These are phyloP conservation scores for Camponotus pennsylvanicus DNA, from an alignment of 1,140 invertebrate species.

Conservation along the genomic window DNA sequence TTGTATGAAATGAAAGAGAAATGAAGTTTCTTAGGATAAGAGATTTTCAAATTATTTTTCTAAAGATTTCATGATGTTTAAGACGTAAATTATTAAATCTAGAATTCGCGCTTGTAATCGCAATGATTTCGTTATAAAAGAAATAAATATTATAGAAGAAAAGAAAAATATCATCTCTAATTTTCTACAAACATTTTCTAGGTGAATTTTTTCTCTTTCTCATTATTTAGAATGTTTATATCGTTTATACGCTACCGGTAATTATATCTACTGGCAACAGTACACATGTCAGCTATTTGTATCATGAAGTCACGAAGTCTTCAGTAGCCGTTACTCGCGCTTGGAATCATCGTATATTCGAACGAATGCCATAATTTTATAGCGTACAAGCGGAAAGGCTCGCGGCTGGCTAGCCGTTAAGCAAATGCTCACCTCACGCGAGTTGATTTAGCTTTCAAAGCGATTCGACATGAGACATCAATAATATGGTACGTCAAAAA, in stretches of 20 bases:
- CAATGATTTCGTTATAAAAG: neutral
- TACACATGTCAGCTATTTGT: neutral
- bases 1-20: too few species aligned
- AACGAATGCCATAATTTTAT: slow-evolving; percentile 41
- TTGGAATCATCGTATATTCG: neutral
- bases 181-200: neutral
- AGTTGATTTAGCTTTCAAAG: slow-evolving; percentile 55
- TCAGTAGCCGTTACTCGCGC: slow-evolving; percentile 1
- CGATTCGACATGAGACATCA: slow-evolving; percentile 52
- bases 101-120: neutral
- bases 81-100: neutral
- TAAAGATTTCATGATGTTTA: neutral
- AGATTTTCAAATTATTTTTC: too few species aligned
- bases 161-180: neutral
- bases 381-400: neutral
- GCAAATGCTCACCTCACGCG: slow-evolving; percentile 30
- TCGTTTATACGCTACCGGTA: neutral
- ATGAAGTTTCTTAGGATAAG: too few species aligned
- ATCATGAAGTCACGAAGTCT: slow-evolving; percentile 4
- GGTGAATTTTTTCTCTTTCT: neutral
- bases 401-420: slow-evolving; percentile 22
- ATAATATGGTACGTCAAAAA: slow-evolving; percentile 59
- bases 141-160: neutral
- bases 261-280: slow-evolving; percentile 1
- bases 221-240: neutral